Evolutionary conservation across 2,797 vertebrate species (phyloP).

Genomic region (Sebastes matsubarae): DNA sequence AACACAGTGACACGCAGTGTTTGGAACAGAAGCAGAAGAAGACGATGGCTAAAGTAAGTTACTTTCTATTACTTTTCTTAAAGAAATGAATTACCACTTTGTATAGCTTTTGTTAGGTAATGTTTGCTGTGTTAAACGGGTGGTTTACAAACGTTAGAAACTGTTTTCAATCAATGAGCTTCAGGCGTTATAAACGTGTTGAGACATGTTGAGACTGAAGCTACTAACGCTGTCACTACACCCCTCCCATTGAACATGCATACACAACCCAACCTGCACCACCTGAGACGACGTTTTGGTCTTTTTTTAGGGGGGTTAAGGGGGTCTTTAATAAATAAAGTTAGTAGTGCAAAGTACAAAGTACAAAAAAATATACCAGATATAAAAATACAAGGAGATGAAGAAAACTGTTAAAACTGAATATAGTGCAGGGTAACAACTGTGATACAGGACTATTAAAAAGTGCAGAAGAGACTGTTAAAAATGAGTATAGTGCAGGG

Average conservation of each 20-base stretch:
- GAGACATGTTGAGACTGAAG: conserved; percentile 30
- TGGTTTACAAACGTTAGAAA: neutral
- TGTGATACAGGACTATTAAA: too few relatives aligned
- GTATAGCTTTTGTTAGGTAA: accelerated
- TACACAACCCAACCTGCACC: accelerated
- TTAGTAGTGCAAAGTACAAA: too few relatives aligned
- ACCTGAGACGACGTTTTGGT: too few relatives aligned
- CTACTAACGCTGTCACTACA: neutral
- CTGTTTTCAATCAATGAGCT: neutral
- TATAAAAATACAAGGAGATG: too few relatives aligned
- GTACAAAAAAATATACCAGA: too few relatives aligned
- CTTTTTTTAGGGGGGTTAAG: too few relatives aligned
- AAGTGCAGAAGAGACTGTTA: too few relatives aligned
- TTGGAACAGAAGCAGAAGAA: conserved; percentile 9
- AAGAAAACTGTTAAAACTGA: too few relatives aligned
- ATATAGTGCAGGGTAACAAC: too few relatives aligned
- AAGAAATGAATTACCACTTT: accelerated
- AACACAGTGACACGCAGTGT: conserved; percentile 61
- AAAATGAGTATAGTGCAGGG: too few relatives aligned
- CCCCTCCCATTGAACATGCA: neutral
- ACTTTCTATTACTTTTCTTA: neutral
- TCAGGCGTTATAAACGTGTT: neutral
- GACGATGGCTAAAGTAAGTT: conserved; percentile 78
- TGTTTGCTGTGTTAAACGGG: accelerated
- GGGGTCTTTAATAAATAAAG: too few relatives aligned